Base-by-base conservation (phyloP, 2,113 vertebrate species). In the Tiliqua scincoides region DNA sequence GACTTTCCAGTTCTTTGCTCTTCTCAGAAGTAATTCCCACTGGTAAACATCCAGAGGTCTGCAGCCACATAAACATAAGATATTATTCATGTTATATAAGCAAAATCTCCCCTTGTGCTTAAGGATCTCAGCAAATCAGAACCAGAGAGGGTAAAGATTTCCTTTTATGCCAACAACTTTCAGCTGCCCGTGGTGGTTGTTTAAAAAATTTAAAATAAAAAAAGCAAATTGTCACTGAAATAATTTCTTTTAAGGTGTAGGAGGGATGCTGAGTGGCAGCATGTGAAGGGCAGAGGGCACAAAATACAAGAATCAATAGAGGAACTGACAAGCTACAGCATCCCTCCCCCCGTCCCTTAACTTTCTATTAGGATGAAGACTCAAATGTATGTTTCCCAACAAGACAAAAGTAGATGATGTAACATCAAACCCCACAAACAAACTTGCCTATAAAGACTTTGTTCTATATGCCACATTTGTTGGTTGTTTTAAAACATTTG, bases 321-420 rank as follows among this genome's bases (percentile, higher is more conserved):
- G 95, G 97, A 97, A 96, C 95, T 96, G 95, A 96, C 96, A 97
- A 97, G 96, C 93, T 81, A 81, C 77, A 76, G 67, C 17, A 67
- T 73, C 57, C 85, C 59, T 35, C 85, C 85, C 85, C 77, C 70
- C 85, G 5, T 96, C 96, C 95, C 96, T 67, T 57, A 54, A 84
- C 77, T 57, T 68, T 67, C 83, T 85, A 81, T 35, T 67, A 88
- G 76, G 72, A 85, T 88, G 87, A 85, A 81, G 85, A 88, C 77
- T 88, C 77, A 88, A 80, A 97, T 96, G 96, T 95, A 94, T 84
- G 79, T 96, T 96, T 96, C 97, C 96, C 95, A 97, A 97, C 97
- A 97, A 97, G 97, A 97, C 97, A 96, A 97, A 97, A 97, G 96
- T 95, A 97, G 97, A 95, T 97, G 97, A 97, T 96, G 97, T 96